A percentile compares a stretch with the other conserved stretches of the same genome.
Conservation (phyloP, 2,888 invertebrate species). For the Notocelia uddmanniana region DNA sequence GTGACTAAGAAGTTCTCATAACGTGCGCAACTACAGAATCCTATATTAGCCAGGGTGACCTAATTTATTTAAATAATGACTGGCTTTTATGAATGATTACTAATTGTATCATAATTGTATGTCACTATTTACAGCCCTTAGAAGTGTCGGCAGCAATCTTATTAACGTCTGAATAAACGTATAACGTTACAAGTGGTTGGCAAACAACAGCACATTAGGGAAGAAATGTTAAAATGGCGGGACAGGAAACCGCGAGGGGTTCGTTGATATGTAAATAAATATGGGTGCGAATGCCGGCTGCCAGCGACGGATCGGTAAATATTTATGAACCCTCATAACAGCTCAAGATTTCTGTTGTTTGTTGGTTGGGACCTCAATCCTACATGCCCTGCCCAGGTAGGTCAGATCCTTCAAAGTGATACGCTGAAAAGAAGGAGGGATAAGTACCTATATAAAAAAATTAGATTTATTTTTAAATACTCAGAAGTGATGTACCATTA, state of each 20-base stretch:
- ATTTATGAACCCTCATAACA: slow-evolving; percentile 54
- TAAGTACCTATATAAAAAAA: neutral
- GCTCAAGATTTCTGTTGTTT: slow-evolving; percentile 44
- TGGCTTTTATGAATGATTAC: slow-evolving; percentile 12
- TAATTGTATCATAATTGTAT: slow-evolving; percentile 14
- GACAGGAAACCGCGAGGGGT: slow-evolving; percentile 43
- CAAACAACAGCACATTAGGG: slow-evolving; percentile 57
- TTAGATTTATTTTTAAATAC: no score
- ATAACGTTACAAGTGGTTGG: slow-evolving; percentile 56
- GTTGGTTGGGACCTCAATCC: neutral
- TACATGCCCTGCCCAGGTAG: neutral
- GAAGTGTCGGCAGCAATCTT: slow-evolving; percentile 26
- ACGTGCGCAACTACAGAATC: no score
- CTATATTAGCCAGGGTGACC: no score
- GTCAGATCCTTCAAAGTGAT: neutral
- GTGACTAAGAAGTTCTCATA: no score
- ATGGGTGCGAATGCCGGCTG: slow-evolving; percentile 63
- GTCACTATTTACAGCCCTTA: slow-evolving; percentile 14
- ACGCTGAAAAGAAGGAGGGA: neutral
- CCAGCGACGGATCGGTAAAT: slow-evolving; percentile 52
- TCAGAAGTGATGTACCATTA: no score
- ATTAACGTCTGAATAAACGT: slow-evolving; percentile 46
- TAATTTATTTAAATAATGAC: no score
- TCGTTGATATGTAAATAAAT: slow-evolving; percentile 74
- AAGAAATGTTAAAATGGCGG: slow-evolving; percentile 39